Evolutionary conservation across 2,888 invertebrate genomes (phyloP).

Genomic region (Endomychus coccineus): DNA sequence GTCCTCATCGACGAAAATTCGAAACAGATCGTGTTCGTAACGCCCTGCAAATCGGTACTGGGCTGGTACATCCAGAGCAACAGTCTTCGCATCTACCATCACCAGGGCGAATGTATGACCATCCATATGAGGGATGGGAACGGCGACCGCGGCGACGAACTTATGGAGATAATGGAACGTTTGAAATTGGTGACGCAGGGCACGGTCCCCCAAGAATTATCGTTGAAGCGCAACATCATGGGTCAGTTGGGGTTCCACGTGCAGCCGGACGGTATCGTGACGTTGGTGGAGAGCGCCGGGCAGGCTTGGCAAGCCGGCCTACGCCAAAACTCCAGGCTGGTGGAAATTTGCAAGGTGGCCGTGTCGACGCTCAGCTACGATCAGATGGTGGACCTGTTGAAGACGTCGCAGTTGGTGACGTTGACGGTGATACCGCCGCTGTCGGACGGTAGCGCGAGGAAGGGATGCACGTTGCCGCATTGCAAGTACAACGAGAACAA

Average conservation of each 20-base stretch:
- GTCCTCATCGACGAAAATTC: slow-evolving; percentile 79
- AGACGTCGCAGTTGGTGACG: slow-evolving; percentile 81
- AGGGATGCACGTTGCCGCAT: slow-evolving; percentile 57
- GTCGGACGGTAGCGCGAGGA: slow-evolving; percentile 59
- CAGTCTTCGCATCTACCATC: slow-evolving; percentile 79
- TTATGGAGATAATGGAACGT: slow-evolving; percentile 71
- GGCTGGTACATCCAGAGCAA: slow-evolving; percentile 51
- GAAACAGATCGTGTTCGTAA: slow-evolving; percentile 76
- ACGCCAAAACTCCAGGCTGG: slow-evolving; percentile 78
- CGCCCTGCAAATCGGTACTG: slow-evolving; percentile 75
- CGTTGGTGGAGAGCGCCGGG: slow-evolving; percentile 76
- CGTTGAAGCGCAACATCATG: slow-evolving; percentile 70
- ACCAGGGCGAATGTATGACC: slow-evolving; percentile 88
- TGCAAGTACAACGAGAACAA: slow-evolving; percentile 56
- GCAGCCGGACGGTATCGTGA: slow-evolving; percentile 88
- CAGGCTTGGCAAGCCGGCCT: slow-evolving; percentile 77
- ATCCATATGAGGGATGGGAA: slow-evolving; percentile 65
- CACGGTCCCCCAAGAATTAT: slow-evolving; percentile 70
- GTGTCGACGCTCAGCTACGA: slow-evolving; percentile 85
- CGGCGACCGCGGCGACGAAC: slow-evolving; percentile 60
- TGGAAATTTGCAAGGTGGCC: slow-evolving; percentile 67
- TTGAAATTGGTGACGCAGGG: slow-evolving; percentile 73
- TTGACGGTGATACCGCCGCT: slow-evolving; percentile 73
- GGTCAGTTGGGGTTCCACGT: slow-evolving; percentile 87
- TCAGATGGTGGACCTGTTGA: slow-evolving; percentile 85